Evolutionary conservation across 2,113 vertebrate species (phyloP).

Genomic region (Trematomus loennbergii): DNA sequence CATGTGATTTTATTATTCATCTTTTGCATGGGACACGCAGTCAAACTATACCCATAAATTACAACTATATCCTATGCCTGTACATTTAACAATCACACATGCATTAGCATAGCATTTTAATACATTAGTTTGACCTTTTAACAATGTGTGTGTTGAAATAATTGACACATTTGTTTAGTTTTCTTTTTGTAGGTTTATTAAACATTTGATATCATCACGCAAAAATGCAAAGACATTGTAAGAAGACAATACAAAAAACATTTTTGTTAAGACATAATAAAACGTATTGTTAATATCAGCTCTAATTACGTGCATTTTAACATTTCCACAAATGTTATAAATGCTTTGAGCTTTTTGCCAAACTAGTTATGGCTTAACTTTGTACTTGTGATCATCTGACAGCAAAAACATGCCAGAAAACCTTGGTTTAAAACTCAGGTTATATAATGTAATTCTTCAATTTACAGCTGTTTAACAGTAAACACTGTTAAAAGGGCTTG

Average conservation of each 20-base stretch:
- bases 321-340: neutral
- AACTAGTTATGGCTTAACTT: neutral
- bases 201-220: neutral
- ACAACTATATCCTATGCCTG: neutral
- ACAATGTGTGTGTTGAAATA: neutral
- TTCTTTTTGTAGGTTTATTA: neutral
- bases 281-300: neutral
- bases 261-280: neutral
- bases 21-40: neutral
- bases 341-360: neutral
- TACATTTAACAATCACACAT: neutral
- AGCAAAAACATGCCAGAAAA: neutral
- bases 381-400: neutral
- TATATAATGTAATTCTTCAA: neutral
- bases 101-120: neutral
- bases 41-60: neutral
- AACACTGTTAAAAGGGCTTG: neutral
- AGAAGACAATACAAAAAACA: no score
- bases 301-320: neutral
- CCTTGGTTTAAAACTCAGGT: neutral
- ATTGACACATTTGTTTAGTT: neutral
- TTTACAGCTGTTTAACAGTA: neutral
- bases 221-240: neutral
- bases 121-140: neutral
- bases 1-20: neutral